Conservation (phyloP, 2,888 invertebrate species). For the Serripes groenlandicus region DNA sequence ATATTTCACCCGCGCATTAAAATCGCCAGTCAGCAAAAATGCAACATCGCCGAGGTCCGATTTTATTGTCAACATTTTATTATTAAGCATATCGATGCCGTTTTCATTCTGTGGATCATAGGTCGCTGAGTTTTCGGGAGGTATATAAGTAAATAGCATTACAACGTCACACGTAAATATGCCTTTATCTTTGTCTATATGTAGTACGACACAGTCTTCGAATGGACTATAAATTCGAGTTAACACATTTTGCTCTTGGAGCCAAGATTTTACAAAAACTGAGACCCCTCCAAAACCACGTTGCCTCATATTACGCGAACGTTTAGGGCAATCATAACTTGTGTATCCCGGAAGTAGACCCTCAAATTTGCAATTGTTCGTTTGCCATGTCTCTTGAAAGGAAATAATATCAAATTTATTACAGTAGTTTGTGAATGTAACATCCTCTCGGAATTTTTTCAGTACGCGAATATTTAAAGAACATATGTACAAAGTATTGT, state of each 20-base stretch:
- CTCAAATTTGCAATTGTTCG: not conserved
- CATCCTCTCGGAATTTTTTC: constrained; percentile 15
- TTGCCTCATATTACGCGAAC: not conserved
- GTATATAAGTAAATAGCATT: constrained; percentile 35
- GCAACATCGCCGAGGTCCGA: constrained; percentile 17
- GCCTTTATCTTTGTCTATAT: not conserved
- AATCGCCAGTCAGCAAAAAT: constrained; percentile 42
- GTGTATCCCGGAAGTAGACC: constrained; percentile 18
- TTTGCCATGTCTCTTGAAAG: constrained; percentile 34
- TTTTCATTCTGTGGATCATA: constrained; percentile 32
- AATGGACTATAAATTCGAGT: constrained; percentile 14
- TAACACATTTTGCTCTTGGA: constrained; percentile 1
- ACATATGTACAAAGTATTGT: constrained; percentile 4
- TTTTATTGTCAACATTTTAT: constrained; percentile 27
- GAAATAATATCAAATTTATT: constrained; percentile 11
- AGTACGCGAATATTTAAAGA: constrained; percentile 32
- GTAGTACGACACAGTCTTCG: constrained; percentile 12
- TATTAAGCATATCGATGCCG: constrained; percentile 29
- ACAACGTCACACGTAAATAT: constrained; percentile 8
- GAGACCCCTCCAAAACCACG: constrained; percentile 36
- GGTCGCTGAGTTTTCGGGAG: constrained; percentile 36
- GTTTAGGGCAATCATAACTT: constrained; percentile 34
- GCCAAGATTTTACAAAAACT: constrained; percentile 25
- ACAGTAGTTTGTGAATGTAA: constrained; percentile 11
- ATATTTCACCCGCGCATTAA: constrained; percentile 44